A percentile compares a stretch with the other conserved stretches of the same genome.
Evolutionary conservation across 2,797 vertebrate species (phyloP).

Genomic region (Orientallactaga sibirica): DNA sequence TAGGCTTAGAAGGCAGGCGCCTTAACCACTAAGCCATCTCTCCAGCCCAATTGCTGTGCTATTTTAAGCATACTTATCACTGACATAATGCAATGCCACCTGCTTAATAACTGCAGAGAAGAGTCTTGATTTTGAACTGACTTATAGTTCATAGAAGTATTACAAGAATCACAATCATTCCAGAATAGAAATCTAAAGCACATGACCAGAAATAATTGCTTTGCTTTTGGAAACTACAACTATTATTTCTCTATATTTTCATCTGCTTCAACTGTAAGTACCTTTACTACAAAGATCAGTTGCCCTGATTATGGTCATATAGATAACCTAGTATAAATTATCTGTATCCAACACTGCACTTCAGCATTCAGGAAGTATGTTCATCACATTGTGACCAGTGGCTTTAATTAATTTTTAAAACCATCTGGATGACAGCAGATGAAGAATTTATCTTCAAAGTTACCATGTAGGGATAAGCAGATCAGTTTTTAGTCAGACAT

Average conservation of each 20-base stretch:
- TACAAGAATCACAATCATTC: not conserved
- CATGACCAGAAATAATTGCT: not conserved
- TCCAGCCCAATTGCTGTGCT: not conserved
- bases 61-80: constrained; percentile 40
- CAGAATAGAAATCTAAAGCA: constrained; percentile 17
- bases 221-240: not conserved
- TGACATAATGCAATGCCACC: not conserved
- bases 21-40: no score
- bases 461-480: not conserved
- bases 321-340: not conserved
- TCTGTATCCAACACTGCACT: not conserved
- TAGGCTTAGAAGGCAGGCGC: no score
- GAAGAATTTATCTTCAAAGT: not conserved
- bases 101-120: not conserved
- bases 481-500: not conserved
- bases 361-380: not conserved
- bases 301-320: not conserved
- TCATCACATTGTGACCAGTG: not conserved
- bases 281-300: not conserved
- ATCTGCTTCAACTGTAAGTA: not conserved
- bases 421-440: not conserved
- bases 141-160: not conserved
- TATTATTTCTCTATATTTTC: constrained; percentile 26
- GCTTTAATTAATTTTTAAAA: not conserved
- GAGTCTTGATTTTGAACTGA: not conserved